phyloP scores from a whole-genome alignment of 2,113 vertebrate species.

The Mugil cephalus region DNA sequence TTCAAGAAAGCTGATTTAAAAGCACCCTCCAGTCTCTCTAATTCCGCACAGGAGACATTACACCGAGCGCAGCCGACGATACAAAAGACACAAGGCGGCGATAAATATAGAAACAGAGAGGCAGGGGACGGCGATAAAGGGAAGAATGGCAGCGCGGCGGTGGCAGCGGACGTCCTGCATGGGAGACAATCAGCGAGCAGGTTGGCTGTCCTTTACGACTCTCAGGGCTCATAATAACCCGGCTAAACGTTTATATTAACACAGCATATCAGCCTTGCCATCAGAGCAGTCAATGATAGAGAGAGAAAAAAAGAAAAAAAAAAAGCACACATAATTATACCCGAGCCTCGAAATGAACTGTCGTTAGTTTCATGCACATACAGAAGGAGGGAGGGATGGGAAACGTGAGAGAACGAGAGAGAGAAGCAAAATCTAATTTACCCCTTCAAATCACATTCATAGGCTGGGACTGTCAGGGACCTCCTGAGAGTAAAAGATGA shows the following conservation, averaged over 20 bases:
- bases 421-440: constrained; percentile 85
- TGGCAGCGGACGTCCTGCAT: constrained; percentile 64
- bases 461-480: constrained; percentile 87
- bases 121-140: constrained; percentile 52
- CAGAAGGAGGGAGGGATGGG: constrained; percentile 56
- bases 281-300: constrained; percentile 86
- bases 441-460: constrained; percentile 89
- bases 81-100: constrained; percentile 55
- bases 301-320: constrained; percentile 69
- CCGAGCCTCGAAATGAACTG: constrained; percentile 83
- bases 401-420: constrained; percentile 69
- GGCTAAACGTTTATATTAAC: constrained; percentile 88
- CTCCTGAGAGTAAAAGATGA: constrained; percentile 81
- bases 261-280: constrained; percentile 83
- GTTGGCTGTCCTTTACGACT: constrained; percentile 81
- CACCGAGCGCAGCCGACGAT: constrained; percentile 52
- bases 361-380: constrained; percentile 84
- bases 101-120: constrained; percentile 62
- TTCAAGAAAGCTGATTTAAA: constrained; percentile 63
- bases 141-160: constrained; percentile 54
- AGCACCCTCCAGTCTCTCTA: constrained; percentile 47
- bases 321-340: constrained; percentile 84
- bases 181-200: constrained; percentile 77
- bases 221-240: constrained; percentile 83
- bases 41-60: constrained; percentile 59